A percentile compares a stretch with the other conserved stretches of the same genome.
These are phyloP conservation scores for Calliopum simillimum DNA, from an alignment of 2,888 invertebrate genomes.

Conservation along the genomic window DNA sequence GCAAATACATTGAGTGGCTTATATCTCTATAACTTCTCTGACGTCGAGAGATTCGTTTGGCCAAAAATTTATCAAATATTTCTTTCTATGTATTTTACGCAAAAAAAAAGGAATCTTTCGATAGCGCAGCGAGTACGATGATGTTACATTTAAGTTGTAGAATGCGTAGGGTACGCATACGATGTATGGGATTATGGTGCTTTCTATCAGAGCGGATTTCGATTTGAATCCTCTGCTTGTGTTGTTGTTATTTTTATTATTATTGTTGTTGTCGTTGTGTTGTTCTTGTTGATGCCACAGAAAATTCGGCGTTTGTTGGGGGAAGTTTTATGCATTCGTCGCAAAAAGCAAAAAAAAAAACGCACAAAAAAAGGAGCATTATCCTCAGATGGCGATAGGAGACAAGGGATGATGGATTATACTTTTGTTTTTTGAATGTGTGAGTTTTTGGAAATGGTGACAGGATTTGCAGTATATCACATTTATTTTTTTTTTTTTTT, in stretches of 20 bases:
- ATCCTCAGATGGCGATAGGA: slow-evolving; percentile 16
- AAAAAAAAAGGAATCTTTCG: no score
- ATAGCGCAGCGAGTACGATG: no score
- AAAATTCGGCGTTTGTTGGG: background rate
- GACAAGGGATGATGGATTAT: slow-evolving; percentile 33
- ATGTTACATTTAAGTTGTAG: background rate
- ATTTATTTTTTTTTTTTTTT: background rate
- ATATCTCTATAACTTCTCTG: no score
- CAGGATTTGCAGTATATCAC: slow-evolving; percentile 8
- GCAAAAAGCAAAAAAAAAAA: background rate
- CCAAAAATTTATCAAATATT: no score
- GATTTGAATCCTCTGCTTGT: slow-evolving; percentile 12
- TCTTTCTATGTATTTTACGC: no score
- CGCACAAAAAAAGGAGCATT: background rate
- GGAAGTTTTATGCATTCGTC: slow-evolving; percentile 17
- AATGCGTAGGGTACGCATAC: slow-evolving; percentile 27
- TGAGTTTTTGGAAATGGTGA: slow-evolving; percentile 29
- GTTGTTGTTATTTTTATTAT: slow-evolving; percentile 13
- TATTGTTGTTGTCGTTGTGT: slow-evolving; percentile 15
- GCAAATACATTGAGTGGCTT: no score
- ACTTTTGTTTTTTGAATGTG: slow-evolving; percentile 14
- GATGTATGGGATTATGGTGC: slow-evolving; percentile 24
- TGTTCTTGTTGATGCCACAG: slow-evolving; percentile 7
- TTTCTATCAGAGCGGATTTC: slow-evolving; percentile 32
- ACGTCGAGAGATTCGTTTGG: no score